Conservation (phyloP, 2,797 vertebrate species). For the Phrynocephalus forsythii region DNA sequence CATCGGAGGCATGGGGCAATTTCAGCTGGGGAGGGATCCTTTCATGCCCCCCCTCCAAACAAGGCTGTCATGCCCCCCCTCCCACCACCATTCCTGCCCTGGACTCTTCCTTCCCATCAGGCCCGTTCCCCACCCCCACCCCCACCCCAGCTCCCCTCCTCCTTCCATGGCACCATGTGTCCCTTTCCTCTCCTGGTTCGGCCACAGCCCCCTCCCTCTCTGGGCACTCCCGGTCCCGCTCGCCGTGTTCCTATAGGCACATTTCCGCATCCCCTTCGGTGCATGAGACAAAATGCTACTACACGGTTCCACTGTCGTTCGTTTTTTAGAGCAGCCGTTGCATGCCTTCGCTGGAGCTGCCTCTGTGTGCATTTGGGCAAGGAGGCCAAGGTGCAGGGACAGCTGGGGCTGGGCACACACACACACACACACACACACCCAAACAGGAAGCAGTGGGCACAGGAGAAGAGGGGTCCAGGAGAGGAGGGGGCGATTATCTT, state of each 20-base stretch:
- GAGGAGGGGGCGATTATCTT: neutral
- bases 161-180: rapidly evolving
- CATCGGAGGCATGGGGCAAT: too few species aligned
- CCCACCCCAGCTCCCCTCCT: neutral
- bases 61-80: neutral
- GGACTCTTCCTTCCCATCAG: neutral
- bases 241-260: neutral
- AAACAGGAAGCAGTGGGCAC: too few species aligned
- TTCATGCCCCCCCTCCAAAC: too few species aligned
- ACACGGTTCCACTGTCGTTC: neutral
- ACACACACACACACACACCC: neutral
- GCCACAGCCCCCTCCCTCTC: neutral
- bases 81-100: neutral
- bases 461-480: neutral
- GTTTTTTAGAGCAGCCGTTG: neutral
- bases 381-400: neutral
- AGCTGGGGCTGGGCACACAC: neutral
- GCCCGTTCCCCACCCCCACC: neutral
- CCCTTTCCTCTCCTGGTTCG: neutral
- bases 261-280: too few species aligned
- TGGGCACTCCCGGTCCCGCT: too few species aligned
- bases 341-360: neutral
- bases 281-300: neutral
- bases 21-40: neutral
- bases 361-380: neutral